Evolutionary conservation across 2,888 invertebrate genomes (phyloP).

Genomic region (Eueremaeus valkanovi): DNA sequence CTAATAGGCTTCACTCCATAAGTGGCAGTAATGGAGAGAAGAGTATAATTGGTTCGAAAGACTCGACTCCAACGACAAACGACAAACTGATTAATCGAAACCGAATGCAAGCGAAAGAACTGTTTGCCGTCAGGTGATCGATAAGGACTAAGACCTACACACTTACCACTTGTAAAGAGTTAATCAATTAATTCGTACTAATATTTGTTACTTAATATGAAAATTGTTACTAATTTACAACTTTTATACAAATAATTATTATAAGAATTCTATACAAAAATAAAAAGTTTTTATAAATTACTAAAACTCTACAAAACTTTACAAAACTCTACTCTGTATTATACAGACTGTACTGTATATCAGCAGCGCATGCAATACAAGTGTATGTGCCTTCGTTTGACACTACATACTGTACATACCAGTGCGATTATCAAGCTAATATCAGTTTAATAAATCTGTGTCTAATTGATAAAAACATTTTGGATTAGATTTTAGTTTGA

Average conservation of each 20-base stretch:
- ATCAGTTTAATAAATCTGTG: neutral
- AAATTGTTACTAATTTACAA: slow-evolving; percentile 4
- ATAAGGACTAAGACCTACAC: neutral
- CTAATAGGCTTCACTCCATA: slow-evolving; percentile 11
- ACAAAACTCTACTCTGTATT: neutral
- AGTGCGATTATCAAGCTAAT: neutral
- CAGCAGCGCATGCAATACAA: neutral
- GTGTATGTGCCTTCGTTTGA: neutral
- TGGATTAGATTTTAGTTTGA: neutral
- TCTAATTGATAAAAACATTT: neutral
- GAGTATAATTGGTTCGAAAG: neutral
- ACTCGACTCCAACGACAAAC: neutral
- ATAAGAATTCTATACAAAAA: neutral
- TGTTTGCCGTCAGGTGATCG: slow-evolving; percentile 27
- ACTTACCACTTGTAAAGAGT: too few species aligned
- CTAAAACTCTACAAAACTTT: too few species aligned
- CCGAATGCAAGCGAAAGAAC: neutral
- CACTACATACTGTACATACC: neutral
- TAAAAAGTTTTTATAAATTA: neutral
- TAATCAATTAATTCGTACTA: neutral
- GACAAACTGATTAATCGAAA: slow-evolving; percentile 6
- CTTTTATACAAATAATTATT: neutral
- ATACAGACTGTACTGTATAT: neutral
- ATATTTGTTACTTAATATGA: neutral
- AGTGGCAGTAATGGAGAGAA: slow-evolving; percentile 15